phyloP scores from a whole-genome alignment of 2,888 invertebrate genomes.

The Cryptus viduatorius region DNA sequence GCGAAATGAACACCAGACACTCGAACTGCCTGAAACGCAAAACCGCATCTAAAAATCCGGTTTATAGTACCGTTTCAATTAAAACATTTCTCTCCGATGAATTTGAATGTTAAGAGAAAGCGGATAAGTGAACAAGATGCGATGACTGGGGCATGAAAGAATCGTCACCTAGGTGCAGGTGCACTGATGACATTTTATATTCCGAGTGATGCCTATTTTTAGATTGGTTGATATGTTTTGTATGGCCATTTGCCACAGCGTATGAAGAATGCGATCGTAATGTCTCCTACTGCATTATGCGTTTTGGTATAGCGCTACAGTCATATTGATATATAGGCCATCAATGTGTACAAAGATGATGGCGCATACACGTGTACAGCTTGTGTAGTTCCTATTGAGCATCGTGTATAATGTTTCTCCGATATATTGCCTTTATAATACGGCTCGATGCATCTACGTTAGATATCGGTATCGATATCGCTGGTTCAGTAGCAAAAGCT shows the following conservation, averaged over 20 bases:
- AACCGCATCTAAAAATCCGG: too few relatives aligned
- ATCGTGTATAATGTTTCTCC: conserved; percentile 32
- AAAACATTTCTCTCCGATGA: too few relatives aligned
- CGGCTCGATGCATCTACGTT: conserved; percentile 18
- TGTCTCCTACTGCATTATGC: not conserved
- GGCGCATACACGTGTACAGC: not conserved
- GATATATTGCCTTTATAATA: conserved; percentile 62
- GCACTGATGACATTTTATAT: not conserved
- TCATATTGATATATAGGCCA: not conserved
- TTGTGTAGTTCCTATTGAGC: not conserved
- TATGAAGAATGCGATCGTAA: not conserved
- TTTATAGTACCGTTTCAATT: too few relatives aligned
- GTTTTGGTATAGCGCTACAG: too few relatives aligned
- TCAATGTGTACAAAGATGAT: not conserved
- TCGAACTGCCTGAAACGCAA: too few relatives aligned
- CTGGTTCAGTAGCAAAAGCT: conserved; percentile 32
- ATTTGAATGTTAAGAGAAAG: too few relatives aligned
- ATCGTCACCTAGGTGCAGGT: not conserved
- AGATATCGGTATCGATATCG: conserved; percentile 40
- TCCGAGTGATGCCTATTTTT: not conserved
- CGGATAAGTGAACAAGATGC: too few relatives aligned
- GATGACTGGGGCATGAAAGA: not conserved
- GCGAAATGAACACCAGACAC: too few relatives aligned
- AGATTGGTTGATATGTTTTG: not conserved
- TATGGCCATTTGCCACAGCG: not conserved